A percentile compares a stretch with the other conserved stretches of the same genome.
Conservation (phyloP, 2,888 invertebrate genomes). For the Eupithecia subumbrata region DNA sequence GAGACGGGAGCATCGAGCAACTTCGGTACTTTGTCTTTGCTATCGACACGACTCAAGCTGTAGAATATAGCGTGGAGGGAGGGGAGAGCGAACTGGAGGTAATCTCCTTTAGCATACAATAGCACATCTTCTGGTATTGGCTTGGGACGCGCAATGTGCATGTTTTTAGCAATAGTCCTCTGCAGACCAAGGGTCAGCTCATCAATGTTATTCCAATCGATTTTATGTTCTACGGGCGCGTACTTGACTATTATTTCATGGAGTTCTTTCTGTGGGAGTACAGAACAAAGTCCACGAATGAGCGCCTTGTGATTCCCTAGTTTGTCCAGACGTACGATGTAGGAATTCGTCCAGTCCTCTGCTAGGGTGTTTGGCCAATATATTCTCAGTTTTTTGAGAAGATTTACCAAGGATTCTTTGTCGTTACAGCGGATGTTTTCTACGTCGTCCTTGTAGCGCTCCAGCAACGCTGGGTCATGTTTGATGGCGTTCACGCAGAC, state of each 20-base stretch:
- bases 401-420: constrained; percentile 48
- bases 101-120: constrained; percentile 68
- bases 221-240: constrained; percentile 60
- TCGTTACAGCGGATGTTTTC: constrained; percentile 52
- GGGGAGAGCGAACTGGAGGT: constrained; percentile 65
- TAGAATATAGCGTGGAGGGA: constrained; percentile 66
- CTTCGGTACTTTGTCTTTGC: constrained; percentile 54
- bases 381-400: constrained; percentile 61
- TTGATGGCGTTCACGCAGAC: constrained; percentile 68
- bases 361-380: constrained; percentile 64
- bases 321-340: constrained; percentile 50
- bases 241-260: constrained; percentile 58
- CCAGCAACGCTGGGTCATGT: constrained; percentile 62
- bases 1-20: constrained; percentile 65
- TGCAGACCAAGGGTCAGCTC: constrained; percentile 60
- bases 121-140: constrained; percentile 60
- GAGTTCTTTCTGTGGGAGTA: constrained; percentile 54
- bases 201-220: constrained; percentile 61
- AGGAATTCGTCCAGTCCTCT: constrained; percentile 54
- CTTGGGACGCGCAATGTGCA: constrained; percentile 69
- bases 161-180: constrained; percentile 65
- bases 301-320: constrained; percentile 55
- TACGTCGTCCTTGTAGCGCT: constrained; percentile 51
- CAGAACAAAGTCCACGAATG: constrained; percentile 58
- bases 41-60: constrained; percentile 55